phyloP scores from a whole-genome alignment of 2,888 invertebrate genomes.

The Aphidoletes aphidimyza region DNA sequence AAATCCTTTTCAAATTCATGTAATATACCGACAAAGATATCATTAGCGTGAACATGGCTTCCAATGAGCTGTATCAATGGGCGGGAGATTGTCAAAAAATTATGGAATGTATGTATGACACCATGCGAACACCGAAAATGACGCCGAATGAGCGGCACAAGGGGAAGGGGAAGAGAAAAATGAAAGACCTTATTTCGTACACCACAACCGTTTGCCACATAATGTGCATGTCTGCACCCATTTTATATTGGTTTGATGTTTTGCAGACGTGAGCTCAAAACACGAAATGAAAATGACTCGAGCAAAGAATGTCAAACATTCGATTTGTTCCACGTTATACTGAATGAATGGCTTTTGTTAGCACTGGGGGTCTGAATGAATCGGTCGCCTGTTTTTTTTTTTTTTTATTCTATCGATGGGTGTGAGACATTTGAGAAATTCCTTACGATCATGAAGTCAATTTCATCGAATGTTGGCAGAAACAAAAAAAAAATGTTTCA shows the following conservation, averaged over 20 bases:
- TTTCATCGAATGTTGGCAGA: not conserved
- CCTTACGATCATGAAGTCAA: not conserved
- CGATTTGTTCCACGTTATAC: constrained; percentile 12
- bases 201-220: not conserved
- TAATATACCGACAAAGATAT: not conserved
- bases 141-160: no score
- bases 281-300: not conserved
- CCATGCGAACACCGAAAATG: not conserved
- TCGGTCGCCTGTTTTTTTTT: no score
- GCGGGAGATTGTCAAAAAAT: not conserved
- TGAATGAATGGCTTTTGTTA: not conserved
- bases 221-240: not conserved
- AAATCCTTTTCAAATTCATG: not conserved
- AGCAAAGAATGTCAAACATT: constrained; percentile 10
- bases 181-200: no score
- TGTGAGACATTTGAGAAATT: not conserved
- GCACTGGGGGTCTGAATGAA: no score
- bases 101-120: not conserved
- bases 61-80: not conserved
- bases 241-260: constrained; percentile 11
- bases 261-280: not conserved
- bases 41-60: not conserved
- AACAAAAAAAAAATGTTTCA: not conserved
- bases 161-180: no score
- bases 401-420: not conserved